A percentile compares a stretch with the other conserved stretches of the same genome.
These are phyloP conservation scores for Boleophthalmus pectinirostris DNA, from an alignment of 2,113 vertebrate species.

Conservation along the genomic window DNA sequence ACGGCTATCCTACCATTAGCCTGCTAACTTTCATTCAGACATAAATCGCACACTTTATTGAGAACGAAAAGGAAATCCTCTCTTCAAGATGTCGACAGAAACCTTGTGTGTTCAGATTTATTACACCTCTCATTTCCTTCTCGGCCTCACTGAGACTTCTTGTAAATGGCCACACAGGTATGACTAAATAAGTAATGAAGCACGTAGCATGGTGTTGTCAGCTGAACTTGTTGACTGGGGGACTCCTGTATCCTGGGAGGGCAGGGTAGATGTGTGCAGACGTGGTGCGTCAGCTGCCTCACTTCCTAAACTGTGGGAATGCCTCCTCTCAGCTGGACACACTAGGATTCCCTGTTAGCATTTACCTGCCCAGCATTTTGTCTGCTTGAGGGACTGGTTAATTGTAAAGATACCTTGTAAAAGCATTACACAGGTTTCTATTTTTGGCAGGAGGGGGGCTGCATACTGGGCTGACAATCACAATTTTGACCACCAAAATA, in stretches of 20 bases:
- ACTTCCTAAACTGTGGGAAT: constrained; percentile 66
- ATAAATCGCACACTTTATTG: constrained; percentile 52
- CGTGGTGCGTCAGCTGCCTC: constrained; percentile 23
- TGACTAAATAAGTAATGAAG: constrained; percentile 46
- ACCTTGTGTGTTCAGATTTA: constrained; percentile 37
- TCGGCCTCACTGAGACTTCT: constrained; percentile 33
- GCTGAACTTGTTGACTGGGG: constrained; percentile 37
- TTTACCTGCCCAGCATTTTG: constrained; percentile 67
- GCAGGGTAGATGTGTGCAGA: constrained; percentile 16
- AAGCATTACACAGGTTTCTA: constrained; percentile 65
- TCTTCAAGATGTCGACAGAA: constrained; percentile 35
- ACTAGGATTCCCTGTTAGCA: constrained; percentile 64
- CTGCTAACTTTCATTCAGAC: constrained; percentile 41
- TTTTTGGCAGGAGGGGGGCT: constrained; percentile 68
- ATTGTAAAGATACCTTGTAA: constrained; percentile 60
- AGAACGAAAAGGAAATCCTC: constrained; percentile 39
- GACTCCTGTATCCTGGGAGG: not conserved
- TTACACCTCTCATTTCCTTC: constrained; percentile 31
- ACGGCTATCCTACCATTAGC: constrained; percentile 45
- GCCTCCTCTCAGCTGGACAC: constrained; percentile 53
- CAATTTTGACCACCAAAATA: constrained; percentile 76
- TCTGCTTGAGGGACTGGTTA: constrained; percentile 55
- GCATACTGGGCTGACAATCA: constrained; percentile 68
- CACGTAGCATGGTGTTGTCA: constrained; percentile 28
- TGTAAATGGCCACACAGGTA: constrained; percentile 45